phyloP scores from a whole-genome alignment of 1,140 invertebrate species.

The Drosophila sp. region DNA sequence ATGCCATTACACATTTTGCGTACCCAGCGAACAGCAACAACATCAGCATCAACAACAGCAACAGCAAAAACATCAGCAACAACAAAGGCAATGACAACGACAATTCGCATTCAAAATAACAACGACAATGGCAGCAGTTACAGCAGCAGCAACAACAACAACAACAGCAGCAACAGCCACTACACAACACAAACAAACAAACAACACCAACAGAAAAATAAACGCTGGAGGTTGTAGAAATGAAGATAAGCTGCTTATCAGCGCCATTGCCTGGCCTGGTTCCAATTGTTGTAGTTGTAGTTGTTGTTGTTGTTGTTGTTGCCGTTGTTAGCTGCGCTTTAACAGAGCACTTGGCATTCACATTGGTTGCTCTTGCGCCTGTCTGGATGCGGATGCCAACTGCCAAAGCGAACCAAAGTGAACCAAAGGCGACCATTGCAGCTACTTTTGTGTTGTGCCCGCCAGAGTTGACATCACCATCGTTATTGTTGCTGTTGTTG shows the following conservation, averaged over 20 bases:
- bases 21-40: slow-evolving; percentile 60
- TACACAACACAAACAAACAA: slow-evolving; percentile 61
- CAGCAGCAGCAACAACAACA: slow-evolving; percentile 59
- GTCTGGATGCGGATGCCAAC: slow-evolving; percentile 58
- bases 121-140: slow-evolving; percentile 29
- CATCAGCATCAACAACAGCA: slow-evolving; percentile 24
- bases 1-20: slow-evolving; percentile 82
- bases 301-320: slow-evolving; percentile 30
- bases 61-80: slow-evolving; percentile 67
- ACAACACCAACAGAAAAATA: slow-evolving; percentile 71
- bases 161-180: slow-evolving; percentile 44
- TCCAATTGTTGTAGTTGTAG: slow-evolving; percentile 28
- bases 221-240: slow-evolving; percentile 79
- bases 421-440: slow-evolving; percentile 40
- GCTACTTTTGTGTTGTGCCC: slow-evolving; percentile 63
- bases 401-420: slow-evolving; percentile 40
- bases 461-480: slow-evolving; percentile 57
- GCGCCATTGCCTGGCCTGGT: slow-evolving; percentile 72
- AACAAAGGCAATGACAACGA: slow-evolving; percentile 65
- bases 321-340: slow-evolving; percentile 49
- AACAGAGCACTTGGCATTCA: slow-evolving; percentile 55
- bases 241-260: slow-evolving; percentile 83
- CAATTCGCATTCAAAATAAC: slow-evolving; percentile 24
- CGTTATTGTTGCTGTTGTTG: slow-evolving; percentile 39
- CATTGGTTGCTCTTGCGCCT: slow-evolving; percentile 39